These are phyloP conservation scores for Denticeps clupeoides DNA, from an alignment of 2,797 vertebrate species.

Conservation along the genomic window DNA sequence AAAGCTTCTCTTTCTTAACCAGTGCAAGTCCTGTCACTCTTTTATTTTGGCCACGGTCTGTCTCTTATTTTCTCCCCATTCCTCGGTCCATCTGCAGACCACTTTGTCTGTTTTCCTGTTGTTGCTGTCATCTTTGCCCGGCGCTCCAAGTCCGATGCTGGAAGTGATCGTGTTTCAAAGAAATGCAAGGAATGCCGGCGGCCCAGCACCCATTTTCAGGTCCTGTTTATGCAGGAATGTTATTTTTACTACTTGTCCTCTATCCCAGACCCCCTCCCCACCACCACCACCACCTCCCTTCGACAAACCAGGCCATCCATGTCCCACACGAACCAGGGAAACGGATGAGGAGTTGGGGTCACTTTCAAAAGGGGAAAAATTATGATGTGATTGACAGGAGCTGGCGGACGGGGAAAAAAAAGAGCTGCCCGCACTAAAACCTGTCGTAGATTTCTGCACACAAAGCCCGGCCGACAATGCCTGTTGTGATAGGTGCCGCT, in stretches of 20 bases:
- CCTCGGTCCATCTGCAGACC: too few relatives aligned
- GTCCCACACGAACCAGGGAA: background rate
- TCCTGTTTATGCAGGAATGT: conserved; percentile 58
- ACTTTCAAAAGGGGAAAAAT: conserved; percentile 28
- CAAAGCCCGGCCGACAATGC: conserved; percentile 46
- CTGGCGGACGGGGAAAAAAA: conserved; percentile 13
- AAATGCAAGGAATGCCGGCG: conserved; percentile 48
- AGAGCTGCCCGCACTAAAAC: conserved; percentile 34
- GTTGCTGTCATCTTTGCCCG: conserved; percentile 30
- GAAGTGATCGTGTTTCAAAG: conserved; percentile 49
- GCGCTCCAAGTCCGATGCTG: conserved; percentile 30
- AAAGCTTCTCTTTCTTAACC: too few relatives aligned
- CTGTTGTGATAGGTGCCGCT: conserved; percentile 62
- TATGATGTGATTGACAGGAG: conserved; percentile 11
- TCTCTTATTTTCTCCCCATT: background rate
- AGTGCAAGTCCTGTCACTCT: too few relatives aligned
- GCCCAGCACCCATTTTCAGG: conserved; percentile 43
- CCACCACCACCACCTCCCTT: conserved; percentile 1
- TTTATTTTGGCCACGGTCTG: background rate
- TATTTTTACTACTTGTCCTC: conserved; percentile 48
- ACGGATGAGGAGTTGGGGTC: background rate
- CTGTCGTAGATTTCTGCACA: conserved; percentile 46
- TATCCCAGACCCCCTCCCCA: conserved; percentile 15
- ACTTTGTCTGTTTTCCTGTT: background rate
- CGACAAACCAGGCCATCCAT: conserved; percentile 7